Conservation (phyloP, 2,797 vertebrate genomes). For the Dromococcyx pavoninus region DNA sequence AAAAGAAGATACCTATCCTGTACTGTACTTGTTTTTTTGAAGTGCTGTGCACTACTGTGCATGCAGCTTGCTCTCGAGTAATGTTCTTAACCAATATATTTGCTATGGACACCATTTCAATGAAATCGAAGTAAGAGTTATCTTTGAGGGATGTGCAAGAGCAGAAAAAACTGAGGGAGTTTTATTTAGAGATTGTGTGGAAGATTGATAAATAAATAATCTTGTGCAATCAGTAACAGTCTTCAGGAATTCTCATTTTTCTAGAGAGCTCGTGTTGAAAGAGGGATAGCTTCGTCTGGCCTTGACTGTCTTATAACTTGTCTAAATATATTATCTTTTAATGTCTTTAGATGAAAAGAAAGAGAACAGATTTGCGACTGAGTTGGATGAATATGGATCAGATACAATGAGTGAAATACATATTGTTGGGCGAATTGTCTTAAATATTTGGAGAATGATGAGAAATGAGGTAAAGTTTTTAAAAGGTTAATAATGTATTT, state of each 20-base stretch:
- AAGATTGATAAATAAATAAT: not conserved
- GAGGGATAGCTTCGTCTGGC: not conserved
- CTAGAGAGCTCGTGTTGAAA: not conserved
- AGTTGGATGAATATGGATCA: conserved; percentile 91
- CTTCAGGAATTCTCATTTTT: not conserved
- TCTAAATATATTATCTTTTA: conserved; percentile 23
- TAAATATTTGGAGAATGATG: conserved; percentile 98
- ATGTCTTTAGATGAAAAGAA: conserved; percentile 85
- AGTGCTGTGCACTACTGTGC: not conserved
- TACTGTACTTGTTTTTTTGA: not conserved
- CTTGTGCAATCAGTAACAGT: not conserved
- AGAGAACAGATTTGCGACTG: conserved; percentile 88
- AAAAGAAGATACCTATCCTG: not conserved
- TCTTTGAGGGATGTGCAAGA: not conserved
- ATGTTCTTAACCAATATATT: not conserved
- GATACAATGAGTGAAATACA: conserved; percentile 96
- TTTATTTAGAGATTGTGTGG: not conserved
- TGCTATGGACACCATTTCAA: not conserved
- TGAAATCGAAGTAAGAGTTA: not conserved
- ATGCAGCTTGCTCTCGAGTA: not conserved
- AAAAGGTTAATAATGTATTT: not conserved
- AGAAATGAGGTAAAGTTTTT: conserved; percentile 86
- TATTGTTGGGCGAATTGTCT: conserved; percentile 88
- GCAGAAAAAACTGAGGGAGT: not conserved
- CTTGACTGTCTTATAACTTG: not conserved